Evolutionary conservation across 2,888 invertebrate species (phyloP).

Genomic region (Selenia dentaria): DNA sequence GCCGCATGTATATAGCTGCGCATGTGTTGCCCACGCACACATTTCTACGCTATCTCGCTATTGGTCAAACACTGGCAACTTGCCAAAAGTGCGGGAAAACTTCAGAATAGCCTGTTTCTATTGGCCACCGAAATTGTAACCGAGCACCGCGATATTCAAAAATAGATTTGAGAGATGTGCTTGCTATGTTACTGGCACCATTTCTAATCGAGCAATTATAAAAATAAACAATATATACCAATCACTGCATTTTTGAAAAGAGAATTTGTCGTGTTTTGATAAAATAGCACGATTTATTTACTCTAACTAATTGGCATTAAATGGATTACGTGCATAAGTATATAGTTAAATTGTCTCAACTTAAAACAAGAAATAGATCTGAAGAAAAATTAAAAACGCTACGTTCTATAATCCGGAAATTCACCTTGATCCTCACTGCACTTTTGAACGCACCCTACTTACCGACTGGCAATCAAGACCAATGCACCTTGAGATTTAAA

Average conservation of each 20-base stretch:
- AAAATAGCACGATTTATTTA: too few species aligned
- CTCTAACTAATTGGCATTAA: too few species aligned
- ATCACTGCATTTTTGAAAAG: too few species aligned
- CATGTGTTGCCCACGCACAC: constrained; percentile 55
- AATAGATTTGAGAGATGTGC: constrained; percentile 68
- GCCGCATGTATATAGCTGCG: constrained; percentile 50
- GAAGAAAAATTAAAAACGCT: constrained; percentile 7
- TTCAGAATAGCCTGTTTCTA: constrained; percentile 57
- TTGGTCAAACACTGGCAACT: constrained; percentile 69
- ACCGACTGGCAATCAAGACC: constrained; percentile 54
- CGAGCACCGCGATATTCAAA: constrained; percentile 83
- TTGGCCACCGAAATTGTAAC: constrained; percentile 72
- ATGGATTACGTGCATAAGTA: not conserved
- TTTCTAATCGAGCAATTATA: constrained; percentile 1
- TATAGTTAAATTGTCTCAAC: not conserved
- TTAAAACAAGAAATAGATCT: not conserved
- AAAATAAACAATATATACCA: constrained; percentile 6
- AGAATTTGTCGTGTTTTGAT: too few species aligned
- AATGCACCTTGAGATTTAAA: constrained; percentile 61
- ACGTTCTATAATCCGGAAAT: constrained; percentile 17
- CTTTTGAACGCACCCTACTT: constrained; percentile 57
- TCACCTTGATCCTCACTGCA: constrained; percentile 50
- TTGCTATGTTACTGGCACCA: constrained; percentile 46
- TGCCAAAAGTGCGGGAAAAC: constrained; percentile 79
- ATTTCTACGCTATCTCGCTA: constrained; percentile 60